A percentile compares a stretch with the other conserved stretches of the same genome.
Evolutionary conservation across 1,140 invertebrate genomes (phyloP).

Genomic region (Papilio dardanus): DNA sequence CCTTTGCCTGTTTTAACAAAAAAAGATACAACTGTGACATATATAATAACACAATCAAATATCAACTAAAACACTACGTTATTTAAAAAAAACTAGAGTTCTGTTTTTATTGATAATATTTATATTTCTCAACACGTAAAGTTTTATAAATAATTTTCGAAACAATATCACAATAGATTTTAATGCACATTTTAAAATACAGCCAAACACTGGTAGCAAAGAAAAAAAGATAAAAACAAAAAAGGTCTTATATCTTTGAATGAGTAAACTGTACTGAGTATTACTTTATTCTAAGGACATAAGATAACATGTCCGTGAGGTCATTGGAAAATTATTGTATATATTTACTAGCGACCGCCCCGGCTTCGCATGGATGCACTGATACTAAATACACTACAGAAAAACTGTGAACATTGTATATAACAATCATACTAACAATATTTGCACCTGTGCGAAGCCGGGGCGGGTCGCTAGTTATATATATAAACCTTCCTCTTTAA

Average conservation of each 20-base stretch:
- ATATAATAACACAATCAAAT: neutral
- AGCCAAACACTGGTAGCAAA: neutral
- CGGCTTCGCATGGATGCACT: no score
- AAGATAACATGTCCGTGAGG: neutral
- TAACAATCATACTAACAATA: no score
- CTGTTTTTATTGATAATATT: neutral
- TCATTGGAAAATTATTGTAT: neutral
- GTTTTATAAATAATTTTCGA: neutral
- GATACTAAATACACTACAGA: no score
- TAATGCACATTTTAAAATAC: neutral
- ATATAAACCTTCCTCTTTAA: no score
- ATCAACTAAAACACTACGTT: neutral
- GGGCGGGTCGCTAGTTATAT: no score
- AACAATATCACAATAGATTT: neutral
- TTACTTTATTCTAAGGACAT: neutral
- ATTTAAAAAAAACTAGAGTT: neutral
- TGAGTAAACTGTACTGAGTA: neutral
- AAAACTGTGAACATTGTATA: no score
- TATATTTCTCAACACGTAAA: slow-evolving; percentile 17
- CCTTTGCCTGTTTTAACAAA: neutral
- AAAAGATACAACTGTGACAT: neutral
- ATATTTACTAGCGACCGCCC: no score
- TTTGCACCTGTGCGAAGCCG: no score
- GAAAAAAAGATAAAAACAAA: neutral
- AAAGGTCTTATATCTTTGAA: neutral